Percentiles rank a stretch among this genome's conserved stretches.
These are phyloP conservation scores for Harpegnathos saltator DNA, from an alignment of 1,140 invertebrate species.

Conservation along the genomic window DNA sequence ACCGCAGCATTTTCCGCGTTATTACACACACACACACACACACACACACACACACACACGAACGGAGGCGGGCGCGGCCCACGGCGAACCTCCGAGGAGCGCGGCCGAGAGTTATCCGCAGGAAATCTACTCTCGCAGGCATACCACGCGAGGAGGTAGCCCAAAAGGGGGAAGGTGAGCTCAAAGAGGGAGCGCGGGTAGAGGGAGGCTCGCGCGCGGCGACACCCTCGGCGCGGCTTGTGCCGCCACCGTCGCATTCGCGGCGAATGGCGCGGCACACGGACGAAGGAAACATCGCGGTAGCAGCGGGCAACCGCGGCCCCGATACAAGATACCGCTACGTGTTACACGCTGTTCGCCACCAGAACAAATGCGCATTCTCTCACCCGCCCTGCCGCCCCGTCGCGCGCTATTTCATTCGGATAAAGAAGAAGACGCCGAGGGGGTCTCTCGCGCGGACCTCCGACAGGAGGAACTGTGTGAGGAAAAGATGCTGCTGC, in stretches of 20 bases:
- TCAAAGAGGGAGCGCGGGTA: constrained; percentile 21
- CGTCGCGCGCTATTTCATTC: constrained; percentile 31
- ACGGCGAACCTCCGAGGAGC: constrained; percentile 78
- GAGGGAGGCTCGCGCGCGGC: constrained; percentile 40
- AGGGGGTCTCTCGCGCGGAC: too few species aligned
- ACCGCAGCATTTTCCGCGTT: constrained; percentile 45
- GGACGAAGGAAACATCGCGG: constrained; percentile 78
- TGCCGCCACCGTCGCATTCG: constrained; percentile 65
- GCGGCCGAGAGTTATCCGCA: constrained; percentile 82
- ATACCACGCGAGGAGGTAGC: constrained; percentile 73
- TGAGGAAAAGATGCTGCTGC: too few species aligned
- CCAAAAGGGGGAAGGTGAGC: too few species aligned
- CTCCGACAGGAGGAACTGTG: too few species aligned
- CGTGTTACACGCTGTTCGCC: constrained; percentile 86
- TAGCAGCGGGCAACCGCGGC: constrained; percentile 83
- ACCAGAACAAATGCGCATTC: constrained; percentile 84
- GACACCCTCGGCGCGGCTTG: constrained; percentile 59
- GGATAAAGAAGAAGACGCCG: too few species aligned
- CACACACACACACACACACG: constrained; percentile 56
- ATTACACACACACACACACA: constrained; percentile 48
- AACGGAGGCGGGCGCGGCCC: constrained; percentile 65
- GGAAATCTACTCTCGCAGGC: constrained; percentile 84
- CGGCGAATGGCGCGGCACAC: constrained; percentile 73
- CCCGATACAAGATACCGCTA: constrained; percentile 86
- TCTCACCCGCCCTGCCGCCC: constrained; percentile 57